Evolutionary conservation across 2,113 vertebrate species (phyloP), one percentile per base, ranked within the genome.

Genomic region (Grammomys surdaster): DNA sequence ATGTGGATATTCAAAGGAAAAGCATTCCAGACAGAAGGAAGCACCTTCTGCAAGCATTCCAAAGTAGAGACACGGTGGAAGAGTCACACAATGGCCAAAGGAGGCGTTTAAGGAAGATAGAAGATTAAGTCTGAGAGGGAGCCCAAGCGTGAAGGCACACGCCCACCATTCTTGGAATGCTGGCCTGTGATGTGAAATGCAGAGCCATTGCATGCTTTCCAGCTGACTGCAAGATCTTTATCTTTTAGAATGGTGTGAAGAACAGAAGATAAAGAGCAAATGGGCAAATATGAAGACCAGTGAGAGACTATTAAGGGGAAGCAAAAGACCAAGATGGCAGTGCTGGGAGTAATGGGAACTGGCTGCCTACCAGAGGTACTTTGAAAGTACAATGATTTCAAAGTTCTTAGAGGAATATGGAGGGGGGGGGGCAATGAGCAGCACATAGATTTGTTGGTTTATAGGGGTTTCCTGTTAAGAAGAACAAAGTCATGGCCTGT

Each of bases 361-460:
- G 70, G 76, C 63, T 89, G 67, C 40, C 86, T 26, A 72, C 54
- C 70, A 72, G 51, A 88, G n/a, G 31, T 16, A 31, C 87, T 90
- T 87, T 73, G 88, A 95, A 95, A 87, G 70, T 78, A 72, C 72
- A 88, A 54, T 0, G n/a, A 82, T 69, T 95, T 93, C 20, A n/a
- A 69, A 78, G 92, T 88, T 94, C 89, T 77, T 84, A 58, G 46
- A 95, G 81, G 86, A 92, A 88, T 46, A 40, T 48, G 46, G 81
- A 33, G 63, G 43, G 20, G 63, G 43, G 20, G 40, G 40, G 40
- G 40, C 14, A 9, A 22, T 73, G 28, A 63, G 56, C 86, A 89
- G 20, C 24, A 90, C 19, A 89, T 77, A 56, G 51, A 69, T 92
- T 95, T 43, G 16, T 33, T 69, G 13, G 33, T 69, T 33, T 87